Evolutionary conservation across 2,113 vertebrate genomes (phyloP), one percentile per base, ranked within the genome.

Genomic region (Brachypodius melanocephalos): DNA sequence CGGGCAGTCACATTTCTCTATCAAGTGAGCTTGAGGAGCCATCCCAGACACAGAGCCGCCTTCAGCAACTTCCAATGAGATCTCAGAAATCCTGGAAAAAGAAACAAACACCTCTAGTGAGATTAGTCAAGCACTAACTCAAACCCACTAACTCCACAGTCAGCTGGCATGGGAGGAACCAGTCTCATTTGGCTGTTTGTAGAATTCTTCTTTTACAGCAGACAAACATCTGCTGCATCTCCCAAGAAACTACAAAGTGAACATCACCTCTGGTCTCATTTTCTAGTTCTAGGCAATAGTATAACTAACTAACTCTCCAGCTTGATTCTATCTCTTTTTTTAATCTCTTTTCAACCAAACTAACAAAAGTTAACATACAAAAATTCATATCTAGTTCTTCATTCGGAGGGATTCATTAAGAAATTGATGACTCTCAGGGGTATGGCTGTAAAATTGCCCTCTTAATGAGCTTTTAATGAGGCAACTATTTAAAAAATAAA

Each of bases 1-100:
- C 1, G 99, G 99, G 94, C 99, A 99, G 46, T 98, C 98, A 61
- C 99, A 99, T 82, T 98, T 97, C 95, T 99, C 99, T 72, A 99
- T 99, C 95, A 98, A 93, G 85, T 97, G 95, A 61, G 99, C 99
- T 40, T 91, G 96, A 90, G 98, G 98, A 45, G 97, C 98, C 88
- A 97, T 96, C 49, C 96, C 93, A 8, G 98, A 98, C 8, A 98
- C 89, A 7, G 32, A 72, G 36, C 99, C 98, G 5, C 89, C 93
- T 87, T 99, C 98, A 36, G 99, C 99, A 59, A 99, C 98, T 42
- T 99, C 99, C 91, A 99, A 75, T 14, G 98, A 98, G 84, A 99
- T 99, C 97, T 99, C 99, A 52, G 99, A 99, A 98, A 99, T 99
- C 89, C 99, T 99, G 93, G 12, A 90, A 79, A 86, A 42, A 68